phyloP scores from a whole-genome alignment of 1,140 invertebrate genomes.

The Drosophila nannoptera region DNA sequence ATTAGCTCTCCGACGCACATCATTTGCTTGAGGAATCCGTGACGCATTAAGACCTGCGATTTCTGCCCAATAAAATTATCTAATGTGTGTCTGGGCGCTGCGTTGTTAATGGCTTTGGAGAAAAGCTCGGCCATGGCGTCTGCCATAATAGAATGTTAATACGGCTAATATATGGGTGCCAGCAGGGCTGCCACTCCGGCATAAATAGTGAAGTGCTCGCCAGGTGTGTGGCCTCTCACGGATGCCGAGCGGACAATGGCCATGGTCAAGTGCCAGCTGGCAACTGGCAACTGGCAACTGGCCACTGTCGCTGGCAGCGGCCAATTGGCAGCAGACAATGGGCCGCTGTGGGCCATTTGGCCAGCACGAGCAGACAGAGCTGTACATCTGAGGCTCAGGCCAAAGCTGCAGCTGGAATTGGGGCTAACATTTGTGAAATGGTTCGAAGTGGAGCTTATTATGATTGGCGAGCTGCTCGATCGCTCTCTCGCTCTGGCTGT shows the following conservation, averaged over 20 bases:
- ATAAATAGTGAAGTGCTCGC: too few relatives aligned
- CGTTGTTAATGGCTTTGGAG: too few relatives aligned
- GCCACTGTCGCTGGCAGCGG: conserved; percentile 5
- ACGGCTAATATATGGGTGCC: too few relatives aligned
- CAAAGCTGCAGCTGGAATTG: not conserved
- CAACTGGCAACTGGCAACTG: conserved; percentile 14
- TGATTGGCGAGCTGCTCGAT: not conserved
- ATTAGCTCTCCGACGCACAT: conserved; percentile 21
- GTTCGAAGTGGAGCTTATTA: conserved; percentile 13
- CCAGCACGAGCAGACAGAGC: conserved; percentile 14
- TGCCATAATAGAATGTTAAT: too few relatives aligned
- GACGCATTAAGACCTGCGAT: too few relatives aligned
- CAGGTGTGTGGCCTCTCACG: not conserved
- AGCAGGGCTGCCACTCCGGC: too few relatives aligned
- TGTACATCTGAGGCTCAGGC: conserved; percentile 1
- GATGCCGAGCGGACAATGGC: not conserved
- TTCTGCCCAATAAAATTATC: too few relatives aligned
- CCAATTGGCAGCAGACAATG: conserved; percentile 14
- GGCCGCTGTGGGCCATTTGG: conserved; percentile 18
- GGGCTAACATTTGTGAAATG: not conserved
- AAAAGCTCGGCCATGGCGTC: too few relatives aligned
- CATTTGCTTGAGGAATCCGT: too few relatives aligned
- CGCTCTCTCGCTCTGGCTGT: not conserved
- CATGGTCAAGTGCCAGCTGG: conserved; percentile 9
- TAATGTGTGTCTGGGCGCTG: too few relatives aligned